Base-by-base conservation (phyloP, 2,113 vertebrate genomes). In the Plestiodon gilberti region DNA sequence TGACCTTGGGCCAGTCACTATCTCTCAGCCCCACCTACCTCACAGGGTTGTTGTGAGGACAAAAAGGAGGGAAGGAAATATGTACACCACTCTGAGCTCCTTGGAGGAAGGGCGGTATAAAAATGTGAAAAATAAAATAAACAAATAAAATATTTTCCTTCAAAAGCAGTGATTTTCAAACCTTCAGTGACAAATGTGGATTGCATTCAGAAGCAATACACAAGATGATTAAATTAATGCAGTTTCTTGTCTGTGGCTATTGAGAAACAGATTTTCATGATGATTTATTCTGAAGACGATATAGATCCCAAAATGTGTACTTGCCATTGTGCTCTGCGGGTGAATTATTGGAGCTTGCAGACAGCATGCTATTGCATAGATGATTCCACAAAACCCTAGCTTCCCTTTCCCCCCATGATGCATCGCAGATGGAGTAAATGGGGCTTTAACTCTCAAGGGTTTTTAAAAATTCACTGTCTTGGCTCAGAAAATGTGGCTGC, bases 401-500 rank as follows among this genome's bases (percentile, higher is more conserved):
- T 90, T 74, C 85, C 90, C 62, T 91, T 90, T 93, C 82, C 79
- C 87, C 86, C 14, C 3, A 0, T 84, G 70, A 78, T 93, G 89
- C 94, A 90, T 91, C 95, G 94, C 96, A 96, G 96, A 97, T 96
- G 96, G 97, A 96, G 91, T 93, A 96, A 97, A 97, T 96, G 94
- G 94, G 83, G 94, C 95, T 93, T 82, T 78, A 96, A 95, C 88
- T 96, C 95, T 94, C 94, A 25, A 33, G 95, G 94, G 95, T 95
- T 94, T 96, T 96, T 74, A 95, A 92, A 95, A 96, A 97, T 95
- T 94, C 95, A 76, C 93, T 91, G 83, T 91, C 18, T 80, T 93
- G 82, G 78, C 94, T 95, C 84, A 91, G 94, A 95, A 91, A 94
- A 84, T 89, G 89, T 89, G 91, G 88, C 92, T 94, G 88, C 94